phyloP scores from a whole-genome alignment of 2,797 vertebrate species.

The Emys orbicularis region DNA sequence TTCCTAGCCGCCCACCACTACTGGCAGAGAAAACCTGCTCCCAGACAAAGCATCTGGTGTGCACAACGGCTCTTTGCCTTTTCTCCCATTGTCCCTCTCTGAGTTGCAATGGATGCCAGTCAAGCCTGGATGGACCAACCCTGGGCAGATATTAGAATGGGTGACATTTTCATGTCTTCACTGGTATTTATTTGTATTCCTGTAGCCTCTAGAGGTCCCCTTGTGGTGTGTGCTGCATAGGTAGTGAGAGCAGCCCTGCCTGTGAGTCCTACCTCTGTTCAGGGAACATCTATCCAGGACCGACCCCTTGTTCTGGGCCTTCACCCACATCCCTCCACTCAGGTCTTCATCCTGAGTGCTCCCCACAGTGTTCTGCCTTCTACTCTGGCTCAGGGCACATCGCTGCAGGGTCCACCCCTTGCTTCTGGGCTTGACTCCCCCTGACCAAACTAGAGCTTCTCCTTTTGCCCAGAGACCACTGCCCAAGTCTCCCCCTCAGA shows the following conservation, averaged over 20 bases:
- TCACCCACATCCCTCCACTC: background rate
- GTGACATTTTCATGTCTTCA: background rate
- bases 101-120: background rate
- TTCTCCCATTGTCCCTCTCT: background rate
- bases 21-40: background rate
- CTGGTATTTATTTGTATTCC: background rate
- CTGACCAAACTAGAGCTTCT: background rate
- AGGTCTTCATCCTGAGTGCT: background rate
- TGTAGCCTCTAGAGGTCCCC: no score
- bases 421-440: background rate
- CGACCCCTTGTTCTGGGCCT: background rate
- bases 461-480: background rate
- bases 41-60: accelerated
- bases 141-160: accelerated
- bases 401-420: background rate
- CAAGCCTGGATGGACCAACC: background rate
- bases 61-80: background rate
- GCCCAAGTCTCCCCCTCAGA: background rate
- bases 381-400: background rate
- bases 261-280: background rate
- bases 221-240: no score
- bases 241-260: background rate
- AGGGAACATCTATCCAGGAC: background rate
- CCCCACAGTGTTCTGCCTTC: no score
- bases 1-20: conserved; percentile 10